Evolutionary conservation across 2,888 invertebrate species (phyloP), one percentile per base, ranked within the genome.

Genomic region (Caenorhabditis macrosperma): DNA sequence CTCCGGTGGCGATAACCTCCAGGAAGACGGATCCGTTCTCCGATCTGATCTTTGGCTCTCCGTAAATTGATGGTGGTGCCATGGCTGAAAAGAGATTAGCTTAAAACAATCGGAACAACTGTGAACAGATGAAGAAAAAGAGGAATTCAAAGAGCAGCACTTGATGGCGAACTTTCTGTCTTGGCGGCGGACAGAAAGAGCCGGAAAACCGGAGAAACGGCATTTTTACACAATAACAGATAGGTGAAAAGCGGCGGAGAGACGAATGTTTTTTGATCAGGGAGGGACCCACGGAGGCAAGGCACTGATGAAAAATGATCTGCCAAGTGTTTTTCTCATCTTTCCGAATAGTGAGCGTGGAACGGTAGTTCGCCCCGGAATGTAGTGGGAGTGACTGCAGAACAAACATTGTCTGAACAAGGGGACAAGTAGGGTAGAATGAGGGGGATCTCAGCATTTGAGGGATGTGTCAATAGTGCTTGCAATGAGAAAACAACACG

Each of bases 1-100:
- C 87, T 46, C 86, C 86, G 22, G 87, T 83, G 20, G 84, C 90
- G 26, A 86, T 68, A n/a, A 86, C 86, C 81, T 90, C 90, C 12
- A 90, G 83, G 68, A 85, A 84, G n/a, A 90, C 90, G 20, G 79
- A 82, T 57, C 89, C 90, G 66, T 81, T 82, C 55, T 87, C 88
- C 35, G 87, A 85, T 44, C 82, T 55, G 79, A 90, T 90, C 80
- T 88, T 89, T 28, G 89, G 89, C 69, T 89, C 88, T 26, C 89
- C 89, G 82, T 89, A 86, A 61, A 89, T 89, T 69, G 86, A 72
- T 44, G 89, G 89, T 67, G 89, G 89, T n/a, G 89, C 87, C 89
- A 89, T 89, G 30, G 44, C 76, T 76, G 55, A 17, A 75, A 48
- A 6, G 52, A 64, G 24, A 52, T 17, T 17, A 4, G n/a, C n/a